Conservation (phyloP, 2,113 vertebrate species). For the Brevimyrus niger region DNA sequence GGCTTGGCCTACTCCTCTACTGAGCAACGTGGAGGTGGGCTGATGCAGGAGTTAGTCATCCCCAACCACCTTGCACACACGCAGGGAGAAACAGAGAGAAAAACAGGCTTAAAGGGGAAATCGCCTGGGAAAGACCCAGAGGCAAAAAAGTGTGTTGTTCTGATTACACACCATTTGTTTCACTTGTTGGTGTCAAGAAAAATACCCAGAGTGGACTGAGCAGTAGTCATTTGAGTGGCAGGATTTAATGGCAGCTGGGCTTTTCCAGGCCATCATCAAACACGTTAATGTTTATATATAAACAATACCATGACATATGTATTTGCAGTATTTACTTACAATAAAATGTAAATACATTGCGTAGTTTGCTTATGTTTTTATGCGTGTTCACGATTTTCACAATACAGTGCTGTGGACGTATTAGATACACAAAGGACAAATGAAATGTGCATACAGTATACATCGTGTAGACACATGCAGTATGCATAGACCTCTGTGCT, state of each 20-base stretch:
- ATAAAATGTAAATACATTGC: not conserved
- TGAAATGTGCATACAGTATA: not conserved
- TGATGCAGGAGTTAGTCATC: slow-evolving; percentile 14
- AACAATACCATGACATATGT: not conserved
- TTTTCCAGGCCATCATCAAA: not conserved
- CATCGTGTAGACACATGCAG: not conserved
- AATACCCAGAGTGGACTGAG: not conserved
- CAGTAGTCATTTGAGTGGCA: not conserved
- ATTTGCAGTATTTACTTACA: slow-evolving; percentile 2
- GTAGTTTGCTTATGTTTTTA: not conserved
- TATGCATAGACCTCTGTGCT: not conserved
- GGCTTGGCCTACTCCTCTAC: not conserved
- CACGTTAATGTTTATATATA: not conserved
- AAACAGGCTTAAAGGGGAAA: slow-evolving; percentile 9
- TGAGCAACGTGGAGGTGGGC: slow-evolving; percentile 11
- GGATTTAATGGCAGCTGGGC: not conserved
- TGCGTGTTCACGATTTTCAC: not conserved
- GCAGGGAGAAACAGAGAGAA: not conserved
- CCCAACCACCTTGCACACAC: slow-evolving; percentile 9
- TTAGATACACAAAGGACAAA: not conserved
- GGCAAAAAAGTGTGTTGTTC: not conserved
- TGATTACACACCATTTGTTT: not conserved
- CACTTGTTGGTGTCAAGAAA: slow-evolving; percentile 6
- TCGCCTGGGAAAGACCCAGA: slow-evolving; percentile 7
- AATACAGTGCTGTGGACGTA: not conserved